Evolutionary conservation across 2,888 invertebrate species (phyloP), one percentile per base, ranked within the genome.

Genomic region (Marasmarcha lunaedactyla): DNA sequence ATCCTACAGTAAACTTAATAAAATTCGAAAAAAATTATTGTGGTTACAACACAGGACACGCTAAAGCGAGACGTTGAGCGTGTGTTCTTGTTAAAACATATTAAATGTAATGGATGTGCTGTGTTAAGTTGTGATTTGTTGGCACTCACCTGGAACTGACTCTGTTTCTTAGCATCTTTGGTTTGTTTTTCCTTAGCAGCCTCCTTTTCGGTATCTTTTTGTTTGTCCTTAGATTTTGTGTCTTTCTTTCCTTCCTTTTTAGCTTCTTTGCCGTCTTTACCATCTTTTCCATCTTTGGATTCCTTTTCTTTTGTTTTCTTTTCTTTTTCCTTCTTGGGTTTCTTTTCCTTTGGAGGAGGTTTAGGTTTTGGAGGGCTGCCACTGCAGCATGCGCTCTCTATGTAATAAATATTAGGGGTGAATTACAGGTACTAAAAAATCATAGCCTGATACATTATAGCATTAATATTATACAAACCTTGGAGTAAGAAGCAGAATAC

Each of bases 401-500:
- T 36, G 50, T 33, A 47, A 42, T 43, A 34, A n/a, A 25, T 7
- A 25, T 25, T n/a, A n/a, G n/a, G n/a, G n/a, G n/a, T n/a, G n/a
- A n/a, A n/a, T n/a, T n/a, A n/a, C 4, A 11, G 15, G 5, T 15
- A 10, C n/a, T 36, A n/a, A n/a, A n/a, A n/a, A n/a, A n/a, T n/a
- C n/a, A n/a, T n/a, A n/a, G n/a, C n/a, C n/a, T n/a, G n/a, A n/a
- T n/a, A n/a, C n/a, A n/a, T n/a, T n/a, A n/a, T n/a, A n/a, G n/a
- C n/a, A n/a, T n/a, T n/a, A n/a, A n/a, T n/a, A n/a, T n/a, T n/a
- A n/a, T n/a, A 65, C 76, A 68, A 63, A 88, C 88, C 88, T 87
- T 94, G 95, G 54, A 95, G 88, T 57, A 96, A 87, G 87, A 95
- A 95, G 85, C 95, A 94, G 87, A 95, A 95, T 52, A 95, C 95